These are phyloP conservation scores for Rhagium mordax DNA, from an alignment of 2,888 invertebrate species.

Conservation along the genomic window DNA sequence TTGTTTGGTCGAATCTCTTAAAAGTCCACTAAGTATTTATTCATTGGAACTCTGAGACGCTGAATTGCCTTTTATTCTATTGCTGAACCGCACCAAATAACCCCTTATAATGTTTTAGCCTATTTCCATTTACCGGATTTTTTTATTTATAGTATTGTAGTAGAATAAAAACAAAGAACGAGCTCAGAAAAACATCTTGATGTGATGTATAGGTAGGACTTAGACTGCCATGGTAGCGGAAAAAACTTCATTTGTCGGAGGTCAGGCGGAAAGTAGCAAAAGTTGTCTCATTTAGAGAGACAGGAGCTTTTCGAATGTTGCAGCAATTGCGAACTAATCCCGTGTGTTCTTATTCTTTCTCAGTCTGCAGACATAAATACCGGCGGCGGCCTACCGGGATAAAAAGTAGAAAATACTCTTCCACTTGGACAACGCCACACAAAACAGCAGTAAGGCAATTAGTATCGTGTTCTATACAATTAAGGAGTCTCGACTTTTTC, in stretches of 20 bases:
- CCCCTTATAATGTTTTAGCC: too few species aligned
- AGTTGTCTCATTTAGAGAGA: constrained; percentile 69
- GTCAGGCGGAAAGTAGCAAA: constrained; percentile 68
- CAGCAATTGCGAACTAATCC: constrained; percentile 67
- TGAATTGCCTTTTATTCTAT: background rate
- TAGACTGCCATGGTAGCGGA: constrained; percentile 54
- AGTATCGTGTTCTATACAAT: constrained; percentile 70
- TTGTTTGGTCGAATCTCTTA: too few species aligned
- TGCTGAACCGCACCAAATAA: too few species aligned
- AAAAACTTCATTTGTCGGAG: constrained; percentile 69
- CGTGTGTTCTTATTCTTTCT: constrained; percentile 67
- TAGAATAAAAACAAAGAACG: constrained; percentile 1
- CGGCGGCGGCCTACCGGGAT: constrained; percentile 61
- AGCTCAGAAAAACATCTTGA: constrained; percentile 32
- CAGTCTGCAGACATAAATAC: constrained; percentile 67
- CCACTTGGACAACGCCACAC: constrained; percentile 66
- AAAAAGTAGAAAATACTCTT: constrained; percentile 61
- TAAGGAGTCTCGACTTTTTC: constrained; percentile 65
- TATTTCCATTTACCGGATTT: background rate
- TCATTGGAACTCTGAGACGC: background rate
- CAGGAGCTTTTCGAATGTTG: constrained; percentile 66
- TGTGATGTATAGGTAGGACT: constrained; percentile 59
- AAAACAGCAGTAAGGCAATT: constrained; percentile 69
- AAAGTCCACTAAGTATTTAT: too few species aligned
- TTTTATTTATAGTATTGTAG: background rate